Conservation (phyloP, 2,797 vertebrate genomes). For the Pristis pectinata region DNA sequence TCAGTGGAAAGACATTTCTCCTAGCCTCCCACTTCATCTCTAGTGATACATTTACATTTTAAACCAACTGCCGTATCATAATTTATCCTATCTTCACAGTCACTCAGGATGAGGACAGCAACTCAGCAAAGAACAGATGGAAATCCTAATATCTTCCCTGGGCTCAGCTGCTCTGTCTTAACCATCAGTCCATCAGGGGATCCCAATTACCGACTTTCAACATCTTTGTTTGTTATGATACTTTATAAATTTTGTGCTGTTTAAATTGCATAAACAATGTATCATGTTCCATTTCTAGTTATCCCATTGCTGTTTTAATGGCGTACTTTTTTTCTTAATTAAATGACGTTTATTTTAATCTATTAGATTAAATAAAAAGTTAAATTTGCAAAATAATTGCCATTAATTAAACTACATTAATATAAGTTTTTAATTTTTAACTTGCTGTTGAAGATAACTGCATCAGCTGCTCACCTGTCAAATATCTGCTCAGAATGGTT, state of each 20-base stretch:
- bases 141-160: neutral
- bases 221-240: neutral
- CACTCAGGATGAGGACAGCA: neutral
- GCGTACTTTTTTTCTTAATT: neutral
- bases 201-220: neutral
- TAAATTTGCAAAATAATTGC: neutral
- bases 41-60: neutral
- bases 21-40: neutral
- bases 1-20: neutral
- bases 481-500: neutral
- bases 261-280: neutral
- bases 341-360: neutral
- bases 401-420: neutral
- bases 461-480: too few relatives aligned
- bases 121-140: neutral
- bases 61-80: too few relatives aligned
- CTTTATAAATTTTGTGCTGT: neutral
- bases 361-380: neutral
- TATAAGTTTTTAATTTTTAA: neutral
- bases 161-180: constrained; percentile 4
- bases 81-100: neutral
- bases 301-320: neutral
- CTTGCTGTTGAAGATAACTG: neutral
- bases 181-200: neutral
- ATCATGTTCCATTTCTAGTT: neutral